Evolutionary conservation across 1,140 invertebrate species (phyloP).

Genomic region (Drosophila seguyi): DNA sequence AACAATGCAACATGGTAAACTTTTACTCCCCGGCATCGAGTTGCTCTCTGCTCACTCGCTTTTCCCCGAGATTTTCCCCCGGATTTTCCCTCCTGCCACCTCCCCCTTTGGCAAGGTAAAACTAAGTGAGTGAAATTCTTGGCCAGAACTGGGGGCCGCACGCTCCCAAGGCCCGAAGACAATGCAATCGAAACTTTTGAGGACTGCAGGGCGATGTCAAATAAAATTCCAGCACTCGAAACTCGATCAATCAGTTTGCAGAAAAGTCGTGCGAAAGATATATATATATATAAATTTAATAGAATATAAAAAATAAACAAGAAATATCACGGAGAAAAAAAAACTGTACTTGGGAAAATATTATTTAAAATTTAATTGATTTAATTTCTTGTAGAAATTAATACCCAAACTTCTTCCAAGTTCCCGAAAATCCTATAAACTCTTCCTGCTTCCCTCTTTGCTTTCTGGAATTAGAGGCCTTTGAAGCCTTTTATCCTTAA

Average conservation of each 20-base stretch:
- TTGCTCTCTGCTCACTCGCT: conserved; percentile 2
- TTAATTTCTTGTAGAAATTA: background rate
- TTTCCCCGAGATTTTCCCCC: background rate
- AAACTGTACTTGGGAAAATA: rapidly evolving
- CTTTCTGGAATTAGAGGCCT: background rate
- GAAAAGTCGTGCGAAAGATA: background rate
- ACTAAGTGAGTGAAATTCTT: conserved; percentile 8
- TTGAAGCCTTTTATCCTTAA: conserved; percentile 12
- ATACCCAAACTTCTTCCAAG: background rate
- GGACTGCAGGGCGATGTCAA: conserved; percentile 20
- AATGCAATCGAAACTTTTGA: conserved; percentile 50
- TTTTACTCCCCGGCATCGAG: conserved; percentile 30
- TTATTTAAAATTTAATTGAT: background rate
- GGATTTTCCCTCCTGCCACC: background rate
- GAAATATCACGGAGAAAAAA: background rate
- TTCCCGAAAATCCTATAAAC: background rate
- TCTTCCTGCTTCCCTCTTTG: no score
- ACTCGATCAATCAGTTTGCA: conserved; percentile 21
- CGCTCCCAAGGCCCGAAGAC: conserved; percentile 24
- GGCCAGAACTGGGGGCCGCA: conserved; percentile 3
- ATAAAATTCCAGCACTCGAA: conserved; percentile 27
- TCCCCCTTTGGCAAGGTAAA: conserved; percentile 6
- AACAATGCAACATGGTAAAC: conserved; percentile 56
- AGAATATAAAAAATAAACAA: background rate
- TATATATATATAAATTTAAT: background rate